Evolutionary conservation across 2,888 invertebrate genomes (phyloP).

Genomic region (Colostygia pectinataria): DNA sequence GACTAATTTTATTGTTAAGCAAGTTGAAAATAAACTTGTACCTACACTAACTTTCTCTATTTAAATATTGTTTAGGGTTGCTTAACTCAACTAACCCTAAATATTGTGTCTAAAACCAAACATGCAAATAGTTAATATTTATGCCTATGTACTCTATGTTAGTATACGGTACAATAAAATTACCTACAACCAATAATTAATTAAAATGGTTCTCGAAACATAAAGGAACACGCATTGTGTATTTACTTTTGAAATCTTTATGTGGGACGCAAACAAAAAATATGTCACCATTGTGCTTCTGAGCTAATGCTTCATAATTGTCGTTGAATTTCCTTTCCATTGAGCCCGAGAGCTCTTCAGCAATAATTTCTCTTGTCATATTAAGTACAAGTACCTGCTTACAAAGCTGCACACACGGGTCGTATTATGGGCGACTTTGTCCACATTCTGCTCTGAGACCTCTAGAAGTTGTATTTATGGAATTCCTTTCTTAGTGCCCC

Average conservation of each 20-base stretch:
- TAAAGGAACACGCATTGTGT: conserved; percentile 46
- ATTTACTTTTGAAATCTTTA: conserved; percentile 57
- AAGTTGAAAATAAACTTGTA: neutral
- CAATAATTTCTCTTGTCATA: conserved; percentile 70
- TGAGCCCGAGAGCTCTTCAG: conserved; percentile 52
- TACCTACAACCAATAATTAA: conserved; percentile 42
- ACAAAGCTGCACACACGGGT: conserved; percentile 45
- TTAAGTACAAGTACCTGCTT: conserved; percentile 54
- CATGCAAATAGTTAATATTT: no score
- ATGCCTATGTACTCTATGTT: neutral
- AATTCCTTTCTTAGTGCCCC: no score
- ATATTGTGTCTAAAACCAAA: no score
- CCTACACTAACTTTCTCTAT: no score
- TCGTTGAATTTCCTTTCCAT: conserved; percentile 75
- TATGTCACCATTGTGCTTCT: conserved; percentile 68
- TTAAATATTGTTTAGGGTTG: no score
- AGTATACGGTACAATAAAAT: conserved; percentile 2
- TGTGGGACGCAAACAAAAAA: conserved; percentile 62
- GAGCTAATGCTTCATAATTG: conserved; percentile 71
- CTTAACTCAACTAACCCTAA: no score
- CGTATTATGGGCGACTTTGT: conserved; percentile 22
- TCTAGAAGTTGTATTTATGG: no score
- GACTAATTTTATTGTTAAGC: no score
- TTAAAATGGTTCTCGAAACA: conserved; percentile 51
- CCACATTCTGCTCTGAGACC: no score